Conservation (phyloP, 2,888 invertebrate genomes). For the Galerucella calmariensis region DNA sequence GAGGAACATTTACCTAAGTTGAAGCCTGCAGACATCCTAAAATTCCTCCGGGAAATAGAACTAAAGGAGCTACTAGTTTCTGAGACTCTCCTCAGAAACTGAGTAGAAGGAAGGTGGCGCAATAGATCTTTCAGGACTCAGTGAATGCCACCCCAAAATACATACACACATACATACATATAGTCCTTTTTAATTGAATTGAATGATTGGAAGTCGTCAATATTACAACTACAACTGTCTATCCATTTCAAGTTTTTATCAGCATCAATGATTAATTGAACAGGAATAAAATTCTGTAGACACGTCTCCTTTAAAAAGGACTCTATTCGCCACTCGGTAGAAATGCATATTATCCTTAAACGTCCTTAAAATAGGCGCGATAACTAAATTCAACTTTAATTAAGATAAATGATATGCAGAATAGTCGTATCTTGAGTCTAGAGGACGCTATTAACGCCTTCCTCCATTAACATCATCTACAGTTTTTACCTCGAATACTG, state of each 20-base stretch:
- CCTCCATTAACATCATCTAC: constrained; percentile 57
- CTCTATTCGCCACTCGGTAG: constrained; percentile 19
- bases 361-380: constrained; percentile 61
- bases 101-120: too few relatives aligned
- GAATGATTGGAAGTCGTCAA: too few relatives aligned
- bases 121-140: too few relatives aligned
- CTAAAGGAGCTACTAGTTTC: too few relatives aligned
- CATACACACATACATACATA: too few relatives aligned
- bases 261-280: neutral
- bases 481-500: constrained; percentile 51
- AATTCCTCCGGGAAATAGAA: too few relatives aligned
- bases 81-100: too few relatives aligned
- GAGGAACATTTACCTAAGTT: too few relatives aligned
- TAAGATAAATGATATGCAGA: constrained; percentile 66
- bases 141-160: too few relatives aligned
- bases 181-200: too few relatives aligned
- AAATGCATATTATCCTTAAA: constrained; percentile 56
- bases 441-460: constrained; percentile 58
- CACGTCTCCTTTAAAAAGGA: neutral
- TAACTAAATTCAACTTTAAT: constrained; percentile 66
- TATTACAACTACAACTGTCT: neutral
- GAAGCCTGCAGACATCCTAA: too few relatives aligned
- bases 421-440: constrained; percentile 63
- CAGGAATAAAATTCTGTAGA: neutral
- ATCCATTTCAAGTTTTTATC: neutral